phyloP scores from a whole-genome alignment of 2,888 invertebrate species.

The Heliconius charithonia region DNA sequence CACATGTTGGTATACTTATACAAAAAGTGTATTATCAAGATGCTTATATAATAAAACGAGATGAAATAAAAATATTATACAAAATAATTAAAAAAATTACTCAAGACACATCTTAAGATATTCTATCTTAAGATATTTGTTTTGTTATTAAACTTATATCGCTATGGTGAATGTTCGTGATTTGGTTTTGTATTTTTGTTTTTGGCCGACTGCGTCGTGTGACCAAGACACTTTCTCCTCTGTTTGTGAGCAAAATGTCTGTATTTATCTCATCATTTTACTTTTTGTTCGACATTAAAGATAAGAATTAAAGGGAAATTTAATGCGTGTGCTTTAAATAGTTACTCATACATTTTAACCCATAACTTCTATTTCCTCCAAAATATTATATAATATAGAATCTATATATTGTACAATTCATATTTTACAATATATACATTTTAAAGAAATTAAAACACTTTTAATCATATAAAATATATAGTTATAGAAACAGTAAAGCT shows the following conservation, averaged over 20 bases:
- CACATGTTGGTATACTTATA: too few relatives aligned
- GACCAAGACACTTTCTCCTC: constrained; percentile 63
- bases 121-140: too few relatives aligned
- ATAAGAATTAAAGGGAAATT: constrained; percentile 41
- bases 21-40: too few relatives aligned
- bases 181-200: constrained; percentile 57
- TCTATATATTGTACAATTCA: neutral
- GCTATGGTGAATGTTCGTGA: constrained; percentile 57
- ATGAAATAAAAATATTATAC: too few relatives aligned
- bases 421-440: neutral
- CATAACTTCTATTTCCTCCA: neutral
- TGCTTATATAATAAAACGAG: too few relatives aligned
- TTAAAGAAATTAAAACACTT: neutral
- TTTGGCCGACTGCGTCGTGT: constrained; percentile 55
- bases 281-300: constrained; percentile 28
- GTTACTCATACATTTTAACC: neutral
- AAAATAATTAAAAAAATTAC: too few relatives aligned
- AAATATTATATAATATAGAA: neutral
- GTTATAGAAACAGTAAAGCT: neutral
- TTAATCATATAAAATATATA: neutral
- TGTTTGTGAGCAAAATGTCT: constrained; percentile 55
- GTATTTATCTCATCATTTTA: constrained; percentile 40
- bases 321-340: constrained; percentile 19
- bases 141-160: constrained; percentile 14
- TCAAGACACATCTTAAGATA: too few relatives aligned